phyloP scores from a whole-genome alignment of 2,888 invertebrate species.

The Leptopilina drosophilae region DNA sequence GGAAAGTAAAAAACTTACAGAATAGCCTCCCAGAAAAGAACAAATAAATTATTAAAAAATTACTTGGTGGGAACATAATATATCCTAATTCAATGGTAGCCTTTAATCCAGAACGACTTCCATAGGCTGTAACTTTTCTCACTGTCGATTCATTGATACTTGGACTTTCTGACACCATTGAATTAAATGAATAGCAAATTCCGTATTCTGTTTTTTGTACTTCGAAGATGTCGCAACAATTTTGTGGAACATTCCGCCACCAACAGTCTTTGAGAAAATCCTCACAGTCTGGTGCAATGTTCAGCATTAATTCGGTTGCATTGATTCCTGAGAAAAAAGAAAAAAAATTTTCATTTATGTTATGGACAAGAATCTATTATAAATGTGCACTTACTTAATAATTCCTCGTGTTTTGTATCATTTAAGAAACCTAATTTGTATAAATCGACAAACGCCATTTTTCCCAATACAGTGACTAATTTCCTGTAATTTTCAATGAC shows the following conservation, averaged over 20 bases:
- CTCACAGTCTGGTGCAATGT: constrained; percentile 28
- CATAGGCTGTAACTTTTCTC: not conserved
- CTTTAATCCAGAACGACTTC: not conserved
- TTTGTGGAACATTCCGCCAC: not conserved
- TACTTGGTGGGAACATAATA: not conserved
- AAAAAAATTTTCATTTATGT: not conserved
- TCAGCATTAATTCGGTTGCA: constrained; percentile 21
- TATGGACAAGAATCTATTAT: no score
- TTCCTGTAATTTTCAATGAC: not conserved
- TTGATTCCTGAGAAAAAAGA: constrained; percentile 11
- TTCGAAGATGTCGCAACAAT: constrained; percentile 45
- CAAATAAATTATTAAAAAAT: not conserved
- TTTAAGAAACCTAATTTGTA: not conserved
- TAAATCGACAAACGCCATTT: not conserved
- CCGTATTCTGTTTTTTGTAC: constrained; percentile 40
- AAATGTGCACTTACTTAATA: not conserved
- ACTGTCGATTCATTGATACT: not conserved
- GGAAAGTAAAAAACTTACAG: no score
- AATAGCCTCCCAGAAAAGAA: not conserved
- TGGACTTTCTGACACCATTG: constrained; percentile 23
- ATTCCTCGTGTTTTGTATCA: not conserved
- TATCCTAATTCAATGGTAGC: not conserved
- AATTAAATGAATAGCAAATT: constrained; percentile 47
- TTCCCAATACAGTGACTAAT: not conserved
- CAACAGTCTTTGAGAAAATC: constrained; percentile 32